Conservation (phyloP, 1,140 invertebrate species). For the Drosophila willistoni region DNA sequence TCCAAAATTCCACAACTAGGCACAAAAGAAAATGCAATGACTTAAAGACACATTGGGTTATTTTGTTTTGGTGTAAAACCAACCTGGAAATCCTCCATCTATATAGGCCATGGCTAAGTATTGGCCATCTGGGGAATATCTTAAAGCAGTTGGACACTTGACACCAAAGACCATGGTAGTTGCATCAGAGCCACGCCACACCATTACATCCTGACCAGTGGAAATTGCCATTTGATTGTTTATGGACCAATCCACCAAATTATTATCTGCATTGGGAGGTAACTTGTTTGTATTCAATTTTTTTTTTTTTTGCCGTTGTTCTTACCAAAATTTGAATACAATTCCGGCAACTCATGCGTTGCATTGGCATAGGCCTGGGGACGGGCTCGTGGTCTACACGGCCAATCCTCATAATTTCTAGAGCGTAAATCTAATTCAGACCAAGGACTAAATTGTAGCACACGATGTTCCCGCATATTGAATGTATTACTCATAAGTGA, state of each 20-base stretch:
- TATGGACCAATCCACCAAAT: slow-evolving; percentile 75
- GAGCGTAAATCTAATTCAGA: not conserved
- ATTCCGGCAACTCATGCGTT: slow-evolving; percentile 72
- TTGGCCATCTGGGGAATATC: slow-evolving; percentile 66
- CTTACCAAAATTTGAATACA: slow-evolving; percentile 32
- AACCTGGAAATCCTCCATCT: slow-evolving; percentile 55
- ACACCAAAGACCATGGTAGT: slow-evolving; percentile 70
- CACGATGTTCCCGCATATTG: slow-evolving; percentile 41
- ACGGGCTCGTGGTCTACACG: slow-evolving; percentile 57
- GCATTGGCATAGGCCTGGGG: slow-evolving; percentile 61
- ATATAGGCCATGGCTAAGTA: slow-evolving; percentile 69
- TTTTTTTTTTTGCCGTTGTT: not conserved
- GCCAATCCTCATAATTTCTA: slow-evolving; percentile 59
- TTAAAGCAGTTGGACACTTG: slow-evolving; percentile 53
- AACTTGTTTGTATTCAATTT: not conserved
- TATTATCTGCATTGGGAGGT: slow-evolving; percentile 43
- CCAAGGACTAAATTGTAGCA: slow-evolving; percentile 60
- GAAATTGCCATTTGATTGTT: slow-evolving; percentile 70
- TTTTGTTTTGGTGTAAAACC: not conserved
- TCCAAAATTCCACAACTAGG: slow-evolving; percentile 71
- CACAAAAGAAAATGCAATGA: not conserved
- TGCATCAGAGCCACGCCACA: slow-evolving; percentile 65
- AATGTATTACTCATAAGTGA: slow-evolving; percentile 52
- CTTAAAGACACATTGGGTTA: too few species aligned
- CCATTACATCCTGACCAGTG: slow-evolving; percentile 65